Evolutionary conservation across 1,140 invertebrate species (phyloP).

Genomic region (Drosophila trapezifrons): DNA sequence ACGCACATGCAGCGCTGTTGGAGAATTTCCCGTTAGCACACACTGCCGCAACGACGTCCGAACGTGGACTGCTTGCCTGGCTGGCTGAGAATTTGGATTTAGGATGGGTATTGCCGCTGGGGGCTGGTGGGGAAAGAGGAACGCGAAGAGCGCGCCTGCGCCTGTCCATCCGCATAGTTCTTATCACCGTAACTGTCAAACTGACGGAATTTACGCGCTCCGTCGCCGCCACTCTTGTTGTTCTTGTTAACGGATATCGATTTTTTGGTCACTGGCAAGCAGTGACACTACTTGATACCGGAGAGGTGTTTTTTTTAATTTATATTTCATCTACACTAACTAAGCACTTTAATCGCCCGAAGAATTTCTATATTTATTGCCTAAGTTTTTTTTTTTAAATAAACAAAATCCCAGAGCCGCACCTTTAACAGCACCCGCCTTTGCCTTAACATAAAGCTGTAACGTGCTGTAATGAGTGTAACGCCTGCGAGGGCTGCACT

Average conservation of each 20-base stretch:
- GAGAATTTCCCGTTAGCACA: conserved; percentile 53
- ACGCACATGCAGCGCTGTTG: conserved; percentile 69
- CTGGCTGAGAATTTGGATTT: conserved; percentile 21
- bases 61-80: conserved; percentile 62
- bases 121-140: not conserved
- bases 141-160: conserved; percentile 42
- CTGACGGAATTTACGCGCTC: conserved; percentile 56
- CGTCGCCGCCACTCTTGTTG: conserved; percentile 16
- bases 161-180: conserved; percentile 18
- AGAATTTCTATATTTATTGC: not conserved
- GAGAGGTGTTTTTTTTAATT: not conserved
- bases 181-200: conserved; percentile 47
- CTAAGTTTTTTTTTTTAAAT: not conserved
- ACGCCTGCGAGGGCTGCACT: conserved; percentile 57
- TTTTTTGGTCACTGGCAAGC: conserved; percentile 38
- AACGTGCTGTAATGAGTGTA: conserved; percentile 24
- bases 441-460: not conserved
- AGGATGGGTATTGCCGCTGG: conserved; percentile 31
- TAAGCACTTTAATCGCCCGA: not conserved
- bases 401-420: conserved; percentile 7
- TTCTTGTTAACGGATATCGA: conserved; percentile 54
- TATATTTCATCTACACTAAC: not conserved
- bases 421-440: conserved; percentile 12
- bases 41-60: conserved; percentile 69
- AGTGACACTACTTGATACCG: not conserved